Evolutionary conservation across 2,888 invertebrate species (phyloP).

Genomic region (Hypsopygia costalis): DNA sequence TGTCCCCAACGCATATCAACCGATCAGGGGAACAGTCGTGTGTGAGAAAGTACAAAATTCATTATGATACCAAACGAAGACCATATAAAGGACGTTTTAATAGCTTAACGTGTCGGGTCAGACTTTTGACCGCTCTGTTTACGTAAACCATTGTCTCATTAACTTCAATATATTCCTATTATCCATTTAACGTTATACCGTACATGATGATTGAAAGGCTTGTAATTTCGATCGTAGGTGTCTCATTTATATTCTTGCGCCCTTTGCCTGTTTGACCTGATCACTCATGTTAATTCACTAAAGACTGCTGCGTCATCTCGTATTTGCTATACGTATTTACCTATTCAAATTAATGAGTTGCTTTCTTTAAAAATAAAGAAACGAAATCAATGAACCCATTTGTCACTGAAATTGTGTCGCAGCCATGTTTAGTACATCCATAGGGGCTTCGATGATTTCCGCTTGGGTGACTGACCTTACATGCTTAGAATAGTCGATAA

Average conservation of each 20-base stretch:
- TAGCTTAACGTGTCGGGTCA: constrained; percentile 24
- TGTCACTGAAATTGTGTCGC: no score
- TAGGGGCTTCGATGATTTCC: no score
- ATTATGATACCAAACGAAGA: constrained; percentile 7
- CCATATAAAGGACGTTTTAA: constrained; percentile 18
- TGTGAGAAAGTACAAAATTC: constrained; percentile 10
- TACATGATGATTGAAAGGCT: not conserved
- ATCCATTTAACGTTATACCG: not conserved
- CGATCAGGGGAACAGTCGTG: constrained; percentile 1
- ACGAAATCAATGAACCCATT: no score
- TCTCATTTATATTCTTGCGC: not conserved
- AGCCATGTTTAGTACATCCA: no score
- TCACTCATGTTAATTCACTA: not conserved
- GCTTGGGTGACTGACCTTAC: no score
- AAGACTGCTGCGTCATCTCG: no score
- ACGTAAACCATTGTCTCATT: constrained; percentile 40
- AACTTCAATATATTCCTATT: not conserved
- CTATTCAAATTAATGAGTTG: no score
- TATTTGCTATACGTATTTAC: no score
- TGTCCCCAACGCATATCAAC: not conserved
- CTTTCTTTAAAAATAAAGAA: no score
- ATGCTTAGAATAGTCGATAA: no score
- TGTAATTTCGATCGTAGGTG: not conserved
- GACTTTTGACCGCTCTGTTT: constrained; percentile 27
- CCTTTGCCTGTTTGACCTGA: not conserved